A percentile compares a stretch with the other conserved stretches of the same genome.
These are phyloP conservation scores for Caenorhabditis virilis DNA, from an alignment of 2,888 invertebrate species.

Conservation along the genomic window DNA sequence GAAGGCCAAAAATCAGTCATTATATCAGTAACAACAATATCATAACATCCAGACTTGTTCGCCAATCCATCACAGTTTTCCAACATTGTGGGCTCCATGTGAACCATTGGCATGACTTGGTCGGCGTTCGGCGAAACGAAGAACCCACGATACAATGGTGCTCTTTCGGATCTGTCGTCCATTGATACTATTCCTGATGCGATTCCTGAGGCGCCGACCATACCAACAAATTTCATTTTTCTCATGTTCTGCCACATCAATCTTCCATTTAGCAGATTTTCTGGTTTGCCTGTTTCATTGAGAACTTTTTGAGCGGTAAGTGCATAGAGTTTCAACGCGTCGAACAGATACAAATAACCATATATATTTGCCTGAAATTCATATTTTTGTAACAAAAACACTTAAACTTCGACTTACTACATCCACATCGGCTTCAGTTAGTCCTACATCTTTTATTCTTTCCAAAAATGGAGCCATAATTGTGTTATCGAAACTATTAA, in stretches of 20 bases:
- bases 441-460: slow-evolving; percentile 46
- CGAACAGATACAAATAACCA: slow-evolving; percentile 54
- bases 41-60: slow-evolving; percentile 54
- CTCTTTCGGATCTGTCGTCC: slow-evolving; percentile 54
- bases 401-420: slow-evolving; percentile 32
- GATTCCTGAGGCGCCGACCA: slow-evolving; percentile 47
- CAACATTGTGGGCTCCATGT: slow-evolving; percentile 56
- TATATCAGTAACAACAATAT: slow-evolving; percentile 54
- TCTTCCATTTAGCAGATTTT: slow-evolving; percentile 56
- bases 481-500: slow-evolving; percentile 54
- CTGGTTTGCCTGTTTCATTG: slow-evolving; percentile 52
- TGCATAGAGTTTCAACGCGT: slow-evolving; percentile 57
- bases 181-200: slow-evolving; percentile 46
- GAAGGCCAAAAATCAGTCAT: slow-evolving; percentile 57
- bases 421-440: slow-evolving; percentile 49
- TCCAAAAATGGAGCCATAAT: slow-evolving; percentile 51
- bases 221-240: slow-evolving; percentile 55
- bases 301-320: slow-evolving; percentile 56
- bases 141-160: slow-evolving; percentile 52
- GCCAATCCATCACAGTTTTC: slow-evolving; percentile 52
- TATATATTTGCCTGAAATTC: slow-evolving; percentile 47
- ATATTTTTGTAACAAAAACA: slow-evolving; percentile 31
- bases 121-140: slow-evolving; percentile 51
- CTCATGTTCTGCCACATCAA: slow-evolving; percentile 65
- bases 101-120: slow-evolving; percentile 51